phyloP scores from a whole-genome alignment of 2,113 vertebrate species.

The Notothenia coriiceps region DNA sequence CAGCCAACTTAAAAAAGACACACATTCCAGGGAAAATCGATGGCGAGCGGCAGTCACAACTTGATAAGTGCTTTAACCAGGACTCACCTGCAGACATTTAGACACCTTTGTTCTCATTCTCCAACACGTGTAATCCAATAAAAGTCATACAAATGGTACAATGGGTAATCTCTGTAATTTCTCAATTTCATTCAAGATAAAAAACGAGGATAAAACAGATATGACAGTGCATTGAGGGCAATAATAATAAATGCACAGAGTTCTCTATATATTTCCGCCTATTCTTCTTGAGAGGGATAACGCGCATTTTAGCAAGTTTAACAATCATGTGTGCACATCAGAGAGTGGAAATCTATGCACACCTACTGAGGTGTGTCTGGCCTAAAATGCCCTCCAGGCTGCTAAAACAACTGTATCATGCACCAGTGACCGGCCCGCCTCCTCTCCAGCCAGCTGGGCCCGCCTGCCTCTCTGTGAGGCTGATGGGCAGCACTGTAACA shows the following conservation, averaged over 20 bases:
- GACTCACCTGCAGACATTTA: slow-evolving; percentile 44
- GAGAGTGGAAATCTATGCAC: not conserved
- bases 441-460: slow-evolving; percentile 72
- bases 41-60: slow-evolving; percentile 45
- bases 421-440: slow-evolving; percentile 65
- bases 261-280: not conserved
- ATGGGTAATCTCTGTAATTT: no score
- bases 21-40: slow-evolving; percentile 74
- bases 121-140: not conserved
- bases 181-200: no score
- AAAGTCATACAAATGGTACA: not conserved
- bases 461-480: slow-evolving; percentile 69
- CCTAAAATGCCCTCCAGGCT: slow-evolving; percentile 65
- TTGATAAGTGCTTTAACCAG: slow-evolving; percentile 46
- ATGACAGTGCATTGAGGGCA: not conserved
- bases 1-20: slow-evolving; percentile 67
- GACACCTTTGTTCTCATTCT: slow-evolving; percentile 8
- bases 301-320: slow-evolving; percentile 11
- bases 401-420: slow-evolving; percentile 83
- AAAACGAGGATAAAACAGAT: no score
- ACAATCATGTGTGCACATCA: not conserved
- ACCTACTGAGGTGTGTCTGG: slow-evolving; percentile 25
- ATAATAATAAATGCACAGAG: not conserved
- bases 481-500: slow-evolving; percentile 83
- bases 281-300: not conserved